These are phyloP conservation scores for Chiridota heheva DNA, from an alignment of 35 echinoderm and acorn worm genomes.

Conservation along the genomic window DNA sequence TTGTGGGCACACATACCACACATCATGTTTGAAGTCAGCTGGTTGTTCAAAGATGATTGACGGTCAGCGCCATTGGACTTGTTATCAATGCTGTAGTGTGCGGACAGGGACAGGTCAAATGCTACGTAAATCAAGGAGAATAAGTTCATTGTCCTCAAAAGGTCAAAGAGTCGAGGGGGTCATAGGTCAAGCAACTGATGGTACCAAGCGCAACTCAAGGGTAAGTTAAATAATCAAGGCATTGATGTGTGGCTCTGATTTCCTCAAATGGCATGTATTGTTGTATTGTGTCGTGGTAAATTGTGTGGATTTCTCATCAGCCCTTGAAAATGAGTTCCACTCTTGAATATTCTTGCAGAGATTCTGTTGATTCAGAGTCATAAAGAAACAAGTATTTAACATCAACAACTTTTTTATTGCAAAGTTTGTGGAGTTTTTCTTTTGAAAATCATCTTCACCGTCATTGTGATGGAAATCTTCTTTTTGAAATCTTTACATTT, in stretches of 20 bases:
- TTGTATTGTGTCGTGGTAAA: not conserved
- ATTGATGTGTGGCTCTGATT: not conserved
- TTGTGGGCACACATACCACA: slow-evolving; percentile 84
- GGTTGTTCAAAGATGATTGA: slow-evolving; percentile 76
- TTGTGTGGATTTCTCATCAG: not conserved
- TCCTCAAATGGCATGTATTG: not conserved
- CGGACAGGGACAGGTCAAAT: slow-evolving; percentile 24
- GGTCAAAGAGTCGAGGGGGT: not conserved
- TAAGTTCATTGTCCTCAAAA: slow-evolving; percentile 20
- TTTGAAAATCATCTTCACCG: too few relatives aligned
- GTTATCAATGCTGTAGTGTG: slow-evolving; percentile 78
- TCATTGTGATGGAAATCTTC: not conserved
- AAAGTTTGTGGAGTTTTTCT: too few relatives aligned
- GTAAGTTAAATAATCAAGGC: not conserved
- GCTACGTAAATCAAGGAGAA: slow-evolving; percentile 17
- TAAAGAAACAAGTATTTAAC: too few relatives aligned
- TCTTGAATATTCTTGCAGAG: not conserved
- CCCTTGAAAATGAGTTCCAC: too few relatives aligned
- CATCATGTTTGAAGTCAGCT: slow-evolving; percentile 75
- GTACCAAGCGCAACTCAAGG: slow-evolving; percentile 16
- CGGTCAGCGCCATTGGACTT: slow-evolving; percentile 90
- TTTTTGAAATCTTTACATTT: not conserved
- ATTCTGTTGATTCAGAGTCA: not conserved
- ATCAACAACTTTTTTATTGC: too few relatives aligned
- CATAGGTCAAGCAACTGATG: slow-evolving; percentile 21